Base-by-base conservation (phyloP, 2,797 vertebrate genomes). In the Gymnothorax reevesii region DNA sequence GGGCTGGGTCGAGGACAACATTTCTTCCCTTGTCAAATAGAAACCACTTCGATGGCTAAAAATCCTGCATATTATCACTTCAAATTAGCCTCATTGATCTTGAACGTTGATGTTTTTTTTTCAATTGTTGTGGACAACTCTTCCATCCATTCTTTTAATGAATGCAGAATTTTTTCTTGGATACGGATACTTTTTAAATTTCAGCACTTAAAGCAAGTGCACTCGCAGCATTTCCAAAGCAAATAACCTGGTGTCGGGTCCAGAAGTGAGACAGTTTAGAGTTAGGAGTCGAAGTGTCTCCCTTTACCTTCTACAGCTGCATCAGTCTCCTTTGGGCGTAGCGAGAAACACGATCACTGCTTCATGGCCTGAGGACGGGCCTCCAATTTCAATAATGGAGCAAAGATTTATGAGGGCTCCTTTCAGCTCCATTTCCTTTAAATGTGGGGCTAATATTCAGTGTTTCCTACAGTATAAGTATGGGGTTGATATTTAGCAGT, bases 381-480 rank as follows among this genome's bases (percentile, higher is more conserved):
- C 86, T 89, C 87, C 85, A 85, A 85, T 87, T 88, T 90, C 90
- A 91, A 88, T 88, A 91, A 88, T 88, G 85, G 84, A 60, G 83
- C 75, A 22, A 69, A 89, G 90, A 92, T 91, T 93, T 91, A 91
- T 55, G 75, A 86, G 8, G 42, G 0, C 82, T 82, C 84, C 54
- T 88, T 73, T 57, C 85, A 83, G 89, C 83, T 85, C 89, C 71
- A 57, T 83, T 89, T 88, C 59, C 88, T 86, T 86, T 89, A 86
- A 89, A 87, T 20, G 17, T 3, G 57, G 64, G 66, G 83, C 64
- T 90, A 87, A 91, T 86, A n/a, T n/a, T n/a, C n/a, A n/a, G n/a
- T n/a, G n/a, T n/a, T n/a, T n/a, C n/a, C n/a, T n/a, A n/a, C n/a
- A n/a, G n/a, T n/a, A n/a, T n/a, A 42, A 42, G 33, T 2, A 42